Evolutionary conservation across 2,888 invertebrate species (phyloP), one percentile per base, ranked within the genome.

Genomic region (Graphium colonna): DNA sequence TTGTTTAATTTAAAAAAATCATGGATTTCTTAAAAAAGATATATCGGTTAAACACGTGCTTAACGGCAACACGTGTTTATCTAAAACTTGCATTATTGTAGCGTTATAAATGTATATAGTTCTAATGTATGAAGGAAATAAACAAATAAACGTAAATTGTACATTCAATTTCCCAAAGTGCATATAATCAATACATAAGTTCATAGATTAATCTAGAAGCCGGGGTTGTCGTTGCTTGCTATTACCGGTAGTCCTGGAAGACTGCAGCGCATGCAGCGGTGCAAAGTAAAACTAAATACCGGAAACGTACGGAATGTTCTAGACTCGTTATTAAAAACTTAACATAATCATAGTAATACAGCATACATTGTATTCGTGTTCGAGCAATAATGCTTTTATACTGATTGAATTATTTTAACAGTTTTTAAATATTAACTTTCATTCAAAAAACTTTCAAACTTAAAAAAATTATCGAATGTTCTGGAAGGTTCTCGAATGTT

Each of bases 281-380:
- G 57, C 70, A 36, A 57, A 75, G 77, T 10, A 0, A 50, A 66
- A 75, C 61, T 65, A 75, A 28, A 41, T 21, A 58, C 68, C 75
- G 88, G 88, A 88, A 62, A 64, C 59, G 9, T 41, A n/a, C 36
- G 1, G 86, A 87, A 85, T 53, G 58, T 85, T 88, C 88, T 70
- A 76, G 88, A 67, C 41, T 36, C 12, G 13, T 3, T 12, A 36
- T 36, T 12, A 1, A 36, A 36, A 21, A 21, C 5, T 21, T 5
- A 21, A 3, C 5, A 21, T 21, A 3, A 21, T 21, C 5, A 21
- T 5, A 21, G 5, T 21, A 21, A 3, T 21, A 21, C 21, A 5
- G 3, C 3, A 21, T 21, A 21, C 21, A 2, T 21, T 21, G 5
- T 21, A 21, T 21, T 21, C 5, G 33, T 38, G 38, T 13, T 13